Evolutionary conservation across 2,113 vertebrate species (phyloP), one percentile per base, ranked within the genome.

Genomic region (Sapajus apella): DNA sequence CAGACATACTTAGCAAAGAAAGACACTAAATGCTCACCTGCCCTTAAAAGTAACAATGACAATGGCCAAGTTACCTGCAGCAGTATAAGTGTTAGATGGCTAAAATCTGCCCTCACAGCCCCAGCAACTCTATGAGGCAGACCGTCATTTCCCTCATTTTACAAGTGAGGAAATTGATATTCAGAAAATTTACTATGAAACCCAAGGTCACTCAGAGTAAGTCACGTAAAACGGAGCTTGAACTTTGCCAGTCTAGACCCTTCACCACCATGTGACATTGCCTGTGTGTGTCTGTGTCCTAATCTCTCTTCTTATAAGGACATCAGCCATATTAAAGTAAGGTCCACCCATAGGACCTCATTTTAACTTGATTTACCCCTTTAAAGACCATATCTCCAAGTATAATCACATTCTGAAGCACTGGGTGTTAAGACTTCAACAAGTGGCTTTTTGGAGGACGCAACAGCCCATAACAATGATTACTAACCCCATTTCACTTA

Each of bases 21-120:
- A 70, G 27, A 21, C 14, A 3, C 52, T 5, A 30, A 10, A 0
- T 40, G 76, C 76, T 50, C 4, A 7, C 35, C 6, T 37, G 32
- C 40, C 64, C 16, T 47, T 23, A 10, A 2, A 5, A 3, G 17
- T 0, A 4, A 32, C 0, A 12, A 8, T 6, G 12, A n/a, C 32
- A 35, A 12, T 1, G 21, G 50, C 35, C 30, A 64, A 32, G 12
- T 12, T 64, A 13, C 43, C 64, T 73, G 64, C 56, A 32, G 8
- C 0, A 0, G 2, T 18, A 4, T 16, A 16, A 32, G 23, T 7
- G 25, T 3, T 7, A 0, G 12, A 13, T 1, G 3, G 12, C 25
- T 37, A 8, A 0, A 32, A 56, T 43, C 79, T 43, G 64, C 35
- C 50, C 50, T 73, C 37, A 25, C 14, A 45, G 7, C 30, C 25